Evolutionary conservation across 2,797 vertebrate species (phyloP).

Genomic region (Aldrovandia affinis): DNA sequence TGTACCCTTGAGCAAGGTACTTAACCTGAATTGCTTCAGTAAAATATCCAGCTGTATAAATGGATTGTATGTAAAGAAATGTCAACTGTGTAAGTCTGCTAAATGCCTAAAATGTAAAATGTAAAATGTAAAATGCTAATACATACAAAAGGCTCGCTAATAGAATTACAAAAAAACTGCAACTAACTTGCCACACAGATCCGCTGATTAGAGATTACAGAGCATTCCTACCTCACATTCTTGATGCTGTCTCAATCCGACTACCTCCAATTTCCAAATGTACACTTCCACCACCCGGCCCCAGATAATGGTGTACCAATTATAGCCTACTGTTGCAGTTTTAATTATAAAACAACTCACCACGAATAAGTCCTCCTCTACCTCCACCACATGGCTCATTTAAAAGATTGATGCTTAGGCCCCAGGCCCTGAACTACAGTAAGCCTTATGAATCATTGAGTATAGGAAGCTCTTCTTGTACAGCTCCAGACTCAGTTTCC

Average conservation of each 20-base stretch:
- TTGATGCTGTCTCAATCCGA: conserved; percentile 41
- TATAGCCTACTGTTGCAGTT: conserved; percentile 68
- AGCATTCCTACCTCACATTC: conserved; percentile 74
- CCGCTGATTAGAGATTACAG: too few relatives aligned
- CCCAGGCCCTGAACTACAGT: conserved; percentile 48
- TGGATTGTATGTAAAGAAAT: too few relatives aligned
- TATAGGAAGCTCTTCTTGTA: conserved; percentile 63
- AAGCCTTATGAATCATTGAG: conserved; percentile 50
- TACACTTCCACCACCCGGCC: conserved; percentile 52
- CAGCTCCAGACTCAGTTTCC: conserved; percentile 53
- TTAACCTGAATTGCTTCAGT: too few relatives aligned
- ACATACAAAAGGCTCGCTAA: too few relatives aligned
- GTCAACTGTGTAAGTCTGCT: too few relatives aligned
- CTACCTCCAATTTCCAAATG: too few relatives aligned
- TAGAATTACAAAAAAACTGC: too few relatives aligned
- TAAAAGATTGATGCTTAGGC: conserved; percentile 66
- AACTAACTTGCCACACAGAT: too few relatives aligned
- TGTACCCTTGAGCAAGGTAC: too few relatives aligned
- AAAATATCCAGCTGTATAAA: too few relatives aligned
- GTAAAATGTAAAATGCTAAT: too few relatives aligned
- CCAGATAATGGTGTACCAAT: conserved; percentile 67
- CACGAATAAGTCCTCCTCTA: conserved; percentile 58
- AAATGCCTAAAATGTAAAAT: too few relatives aligned
- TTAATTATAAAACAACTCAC: conserved; percentile 73
- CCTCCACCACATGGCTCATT: conserved; percentile 67